Conservation (phyloP, 1,140 invertebrate genomes). For the Stegodyphus dumicola region DNA sequence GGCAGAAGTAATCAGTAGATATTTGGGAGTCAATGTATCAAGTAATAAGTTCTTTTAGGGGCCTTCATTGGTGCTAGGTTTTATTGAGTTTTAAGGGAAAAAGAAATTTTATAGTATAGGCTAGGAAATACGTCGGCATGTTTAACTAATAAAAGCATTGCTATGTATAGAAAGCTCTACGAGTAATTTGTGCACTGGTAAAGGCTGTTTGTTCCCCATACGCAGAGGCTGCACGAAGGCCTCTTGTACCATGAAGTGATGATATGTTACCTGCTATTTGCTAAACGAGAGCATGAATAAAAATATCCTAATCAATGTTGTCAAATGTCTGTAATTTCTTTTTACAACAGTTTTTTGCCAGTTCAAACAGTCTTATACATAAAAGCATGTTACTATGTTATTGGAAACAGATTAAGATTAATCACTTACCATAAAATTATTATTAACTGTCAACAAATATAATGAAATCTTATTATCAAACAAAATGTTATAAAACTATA, state of each 20-base stretch:
- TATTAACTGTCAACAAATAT: too few species aligned
- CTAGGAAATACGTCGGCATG: neutral
- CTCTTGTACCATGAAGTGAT: constrained; percentile 37
- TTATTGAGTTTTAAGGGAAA: constrained; percentile 5
- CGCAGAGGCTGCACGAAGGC: constrained; percentile 3
- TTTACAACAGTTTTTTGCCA: too few species aligned
- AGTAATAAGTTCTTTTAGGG: neutral
- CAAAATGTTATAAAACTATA: too few species aligned
- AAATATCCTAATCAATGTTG: constrained; percentile 39
- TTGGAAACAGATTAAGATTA: too few species aligned
- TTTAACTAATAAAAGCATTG: neutral
- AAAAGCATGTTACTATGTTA: too few species aligned
- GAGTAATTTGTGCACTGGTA: constrained; percentile 21
- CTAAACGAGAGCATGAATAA: constrained; percentile 50
- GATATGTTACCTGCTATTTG: constrained; percentile 48
- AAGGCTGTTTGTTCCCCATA: neutral
- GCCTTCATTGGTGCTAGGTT: constrained; percentile 40
- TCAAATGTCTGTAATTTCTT: neutral
- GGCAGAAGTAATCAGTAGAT: neutral
- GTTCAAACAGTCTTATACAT: too few species aligned
- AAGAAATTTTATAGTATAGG: neutral
- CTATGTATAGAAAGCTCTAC: constrained; percentile 14
- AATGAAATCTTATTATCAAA: too few species aligned
- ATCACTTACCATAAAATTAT: too few species aligned
- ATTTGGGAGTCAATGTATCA: neutral